Evolutionary conservation across 2,113 vertebrate species (phyloP), one percentile per base, ranked within the genome.

Genomic region (Tamias sibiricus): DNA sequence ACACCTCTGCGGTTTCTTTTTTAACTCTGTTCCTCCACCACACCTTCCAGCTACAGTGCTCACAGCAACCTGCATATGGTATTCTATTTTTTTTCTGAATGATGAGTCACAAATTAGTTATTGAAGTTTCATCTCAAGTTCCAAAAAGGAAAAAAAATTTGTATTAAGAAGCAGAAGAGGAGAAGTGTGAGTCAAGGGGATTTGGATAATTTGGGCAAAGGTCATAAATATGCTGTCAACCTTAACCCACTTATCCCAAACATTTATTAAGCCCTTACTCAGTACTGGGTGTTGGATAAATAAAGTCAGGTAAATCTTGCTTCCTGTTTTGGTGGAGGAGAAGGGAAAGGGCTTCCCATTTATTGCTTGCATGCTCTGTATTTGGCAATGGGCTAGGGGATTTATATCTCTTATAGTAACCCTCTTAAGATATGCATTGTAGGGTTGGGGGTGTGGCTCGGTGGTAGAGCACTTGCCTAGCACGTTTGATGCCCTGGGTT

Each of bases 61-160:
- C 54, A 62, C 64, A 88, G n/a, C n/a, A 86, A 47, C 52, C 40
- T 59, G 30, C 13, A 59, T 0, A 64, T 79, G 96, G 69, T 22
- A 19, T 83, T 87, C 75, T 86, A 82, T 94, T 86, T 74, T 81
- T 52, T 59, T 79, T 86, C 74, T 32, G 74, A 52, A 1, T 3
- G 32, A 30, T 91, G 95, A 97, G 74, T 94, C 96, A 95, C 19
- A 47, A 74, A 75, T 64, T 37, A 44, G 47, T 88, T 90, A 71
- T 14, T 64, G 35, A 79, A 85, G 52, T 44, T 76, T 59, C 26
- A 52, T 42, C 37, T 89, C 32, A 19, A 32, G 32, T 86, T 92
- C 59, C 32, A 20, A 28, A 94, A 82, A 47, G 79, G 52, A 49
- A 94, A 94, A 91, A 59, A 42, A n/a, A n/a, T n/a, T n/a, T 69